Conservation (phyloP, 2,888 invertebrate genomes). For the Chrysopilus asiliformis region DNA sequence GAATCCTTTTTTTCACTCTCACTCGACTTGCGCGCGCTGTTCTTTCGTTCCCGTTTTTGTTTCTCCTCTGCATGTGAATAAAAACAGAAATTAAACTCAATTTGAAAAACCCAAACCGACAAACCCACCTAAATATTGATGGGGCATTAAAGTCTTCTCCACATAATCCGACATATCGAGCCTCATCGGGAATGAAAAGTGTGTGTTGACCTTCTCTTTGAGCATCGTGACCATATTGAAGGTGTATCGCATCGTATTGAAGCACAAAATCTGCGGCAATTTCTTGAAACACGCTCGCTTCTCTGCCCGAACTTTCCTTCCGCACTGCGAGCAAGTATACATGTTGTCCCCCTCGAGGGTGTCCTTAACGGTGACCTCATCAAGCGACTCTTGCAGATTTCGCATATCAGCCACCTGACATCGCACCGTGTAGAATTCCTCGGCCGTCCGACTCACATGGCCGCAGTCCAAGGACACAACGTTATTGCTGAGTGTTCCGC, state of each 20-base stretch:
- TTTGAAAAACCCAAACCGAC: too few relatives aligned
- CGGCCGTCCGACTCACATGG: constrained; percentile 85
- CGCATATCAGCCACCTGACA: constrained; percentile 96
- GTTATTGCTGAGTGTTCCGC: constrained; percentile 88
- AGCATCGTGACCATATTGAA: constrained; percentile 97
- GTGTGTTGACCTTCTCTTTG: constrained; percentile 94
- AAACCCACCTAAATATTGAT: constrained; percentile 59
- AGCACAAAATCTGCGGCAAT: constrained; percentile 82
- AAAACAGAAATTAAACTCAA: constrained; percentile 6
- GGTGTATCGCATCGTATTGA: constrained; percentile 94
- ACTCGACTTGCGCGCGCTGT: constrained; percentile 9
- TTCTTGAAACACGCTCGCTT: constrained; percentile 91
- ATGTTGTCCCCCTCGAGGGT: constrained; percentile 94
- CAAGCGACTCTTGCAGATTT: constrained; percentile 84
- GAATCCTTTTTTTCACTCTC: constrained; percentile 6
- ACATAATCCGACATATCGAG: constrained; percentile 92
- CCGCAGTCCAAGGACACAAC: constrained; percentile 91
- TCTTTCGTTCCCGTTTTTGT: constrained; percentile 30
- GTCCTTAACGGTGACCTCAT: constrained; percentile 95
- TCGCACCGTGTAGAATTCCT: constrained; percentile 92
- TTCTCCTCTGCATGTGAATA: constrained; percentile 44
- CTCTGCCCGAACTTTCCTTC: constrained; percentile 89
- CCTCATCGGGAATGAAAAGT: constrained; percentile 87
- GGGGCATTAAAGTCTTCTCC: constrained; percentile 84
- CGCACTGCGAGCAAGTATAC: constrained; percentile 93